Base-by-base conservation (phyloP, 1,140 invertebrate species). In the Lasioglossum baleicum region DNA sequence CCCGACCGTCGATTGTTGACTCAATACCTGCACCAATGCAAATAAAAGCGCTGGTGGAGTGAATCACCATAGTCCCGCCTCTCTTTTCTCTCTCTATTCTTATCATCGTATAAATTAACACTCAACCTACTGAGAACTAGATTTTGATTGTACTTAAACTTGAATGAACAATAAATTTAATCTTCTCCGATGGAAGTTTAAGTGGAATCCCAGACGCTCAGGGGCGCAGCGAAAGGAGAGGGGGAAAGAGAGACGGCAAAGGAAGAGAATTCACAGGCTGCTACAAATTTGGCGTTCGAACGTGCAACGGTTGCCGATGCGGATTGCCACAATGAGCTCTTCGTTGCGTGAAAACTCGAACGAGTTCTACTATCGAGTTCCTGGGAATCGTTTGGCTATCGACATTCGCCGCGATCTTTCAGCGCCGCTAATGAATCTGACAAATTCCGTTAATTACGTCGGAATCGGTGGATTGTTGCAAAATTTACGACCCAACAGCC, bases 1-100 rank as follows among this genome's bases (percentile, higher is more conserved):
- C 60, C 61, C 60, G 66, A 56, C 53, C n/a, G 31, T 20, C 20
- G 56, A 76, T 60, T 81, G 79, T 85, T 85, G 82, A 85, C 61
- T 85, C 78, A 85, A 79, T 74, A 42, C 48, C 40, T 42, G 60
- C n/a, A 69, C 60, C 48, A 70, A 56, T 31, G 73, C 64, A 77
- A 81, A 84, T 67, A 81, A 70, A 73, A 35, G 17, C 35, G 66
- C 8, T 56, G n/a, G n/a, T 40, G 40, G 58, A 58, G 72, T 42
- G 42, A 40, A n/a, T 40, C 31, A 11, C n/a, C 65, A 20, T n/a
- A 2, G 35, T 26, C 11, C 48, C n/a, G 7, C 6, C 35, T 7
- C 4, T 20, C 48, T 17, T 44, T 42, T 60, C 4, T 17, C 51
- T 8, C 15, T 53, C 51, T 51, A 1, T 51, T 20, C 17, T 15